Evolutionary conservation across 2,797 vertebrate genomes (phyloP).

Genomic region (Sebastes jordani): DNA sequence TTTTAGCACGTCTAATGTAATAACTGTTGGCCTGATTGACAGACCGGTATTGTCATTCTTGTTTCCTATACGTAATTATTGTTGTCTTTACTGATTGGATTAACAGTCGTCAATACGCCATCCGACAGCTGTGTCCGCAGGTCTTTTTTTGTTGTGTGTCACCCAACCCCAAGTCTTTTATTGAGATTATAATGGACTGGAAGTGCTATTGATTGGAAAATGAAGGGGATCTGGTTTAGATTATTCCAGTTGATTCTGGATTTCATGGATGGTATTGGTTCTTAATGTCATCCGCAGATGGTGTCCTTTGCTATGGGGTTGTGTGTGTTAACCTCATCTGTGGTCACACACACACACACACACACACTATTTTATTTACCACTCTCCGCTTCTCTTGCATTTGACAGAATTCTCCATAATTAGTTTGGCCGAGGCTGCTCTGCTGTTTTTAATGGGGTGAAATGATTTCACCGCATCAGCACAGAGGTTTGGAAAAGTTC

Average conservation of each 20-base stretch:
- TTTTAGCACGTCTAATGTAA: constrained; percentile 15
- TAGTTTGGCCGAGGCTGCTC: constrained; percentile 61
- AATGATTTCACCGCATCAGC: constrained; percentile 70
- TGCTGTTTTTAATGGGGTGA: constrained; percentile 65
- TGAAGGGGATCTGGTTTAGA: constrained; percentile 48
- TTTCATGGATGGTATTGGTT: constrained; percentile 24
- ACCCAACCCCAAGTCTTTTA: not conserved
- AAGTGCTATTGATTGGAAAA: constrained; percentile 47
- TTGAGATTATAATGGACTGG: constrained; percentile 13
- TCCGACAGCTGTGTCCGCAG: constrained; percentile 33
- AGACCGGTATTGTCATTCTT: constrained; percentile 3
- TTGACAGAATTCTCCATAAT: constrained; percentile 68
- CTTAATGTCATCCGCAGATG: constrained; percentile 50
- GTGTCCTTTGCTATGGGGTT: not conserved
- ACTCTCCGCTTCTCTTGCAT: constrained; percentile 24
- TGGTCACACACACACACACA: not conserved
- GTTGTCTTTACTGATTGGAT: constrained; percentile 28
- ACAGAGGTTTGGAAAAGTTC: constrained; percentile 63
- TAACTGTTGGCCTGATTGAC: constrained; percentile 4
- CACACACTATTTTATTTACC: constrained; percentile 46
- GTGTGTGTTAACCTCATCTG: constrained; percentile 23
- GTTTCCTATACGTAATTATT: constrained; percentile 21
- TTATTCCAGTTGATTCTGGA: constrained; percentile 40
- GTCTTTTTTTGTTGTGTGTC: constrained; percentile 22
- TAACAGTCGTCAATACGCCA: constrained; percentile 8